A percentile compares a stretch with the other conserved stretches of the same genome.
These are phyloP conservation scores for zebrafish (Danio rerio) DNA, from an alignment of 2,113 vertebrate genomes.

Conservation along the genomic window DNA sequence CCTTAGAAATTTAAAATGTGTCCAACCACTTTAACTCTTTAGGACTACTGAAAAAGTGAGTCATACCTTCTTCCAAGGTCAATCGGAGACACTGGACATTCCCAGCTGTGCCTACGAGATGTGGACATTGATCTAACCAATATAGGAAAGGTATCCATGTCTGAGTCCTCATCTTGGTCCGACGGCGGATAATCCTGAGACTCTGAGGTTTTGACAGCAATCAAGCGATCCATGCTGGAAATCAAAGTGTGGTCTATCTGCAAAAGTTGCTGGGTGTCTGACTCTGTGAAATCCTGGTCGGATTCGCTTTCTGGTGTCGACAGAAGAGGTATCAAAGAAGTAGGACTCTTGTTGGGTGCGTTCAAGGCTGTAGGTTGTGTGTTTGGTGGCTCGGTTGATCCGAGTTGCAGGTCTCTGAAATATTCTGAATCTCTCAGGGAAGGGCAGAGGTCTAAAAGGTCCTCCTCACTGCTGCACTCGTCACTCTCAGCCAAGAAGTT, in stretches of 20 bases:
- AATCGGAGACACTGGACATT: constrained; percentile 79
- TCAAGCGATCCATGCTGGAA: constrained; percentile 35
- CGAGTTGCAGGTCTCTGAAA: constrained; percentile 79
- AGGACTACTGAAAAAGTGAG: neutral
- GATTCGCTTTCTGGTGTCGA: constrained; percentile 3
- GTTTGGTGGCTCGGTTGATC: neutral
- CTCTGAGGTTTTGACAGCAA: constrained; percentile 52
- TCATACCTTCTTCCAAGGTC: constrained; percentile 82
- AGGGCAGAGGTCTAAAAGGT: constrained; percentile 78
- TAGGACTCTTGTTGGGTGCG: constrained; percentile 1
- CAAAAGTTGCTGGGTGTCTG: constrained; percentile 24
- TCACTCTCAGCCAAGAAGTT: constrained; percentile 75
- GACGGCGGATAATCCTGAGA: constrained; percentile 57
- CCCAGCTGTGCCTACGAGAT: constrained; percentile 87
- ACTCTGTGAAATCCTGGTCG: constrained; percentile 39
- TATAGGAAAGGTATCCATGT: constrained; percentile 74
- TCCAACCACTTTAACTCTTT: neutral
- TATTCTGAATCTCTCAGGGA: constrained; percentile 83
- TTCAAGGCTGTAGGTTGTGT: neutral
- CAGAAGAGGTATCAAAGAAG: neutral
- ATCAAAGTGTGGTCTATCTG: constrained; percentile 49
- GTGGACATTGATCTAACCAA: constrained; percentile 80
- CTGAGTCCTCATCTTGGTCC: constrained; percentile 59
- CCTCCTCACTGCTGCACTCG: constrained; percentile 80
- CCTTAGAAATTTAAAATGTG: too few relatives aligned